Evolutionary conservation across 92 coral and sea anemone genomes (phyloP).

Genomic region (Parazoanthus atlanticus): DNA sequence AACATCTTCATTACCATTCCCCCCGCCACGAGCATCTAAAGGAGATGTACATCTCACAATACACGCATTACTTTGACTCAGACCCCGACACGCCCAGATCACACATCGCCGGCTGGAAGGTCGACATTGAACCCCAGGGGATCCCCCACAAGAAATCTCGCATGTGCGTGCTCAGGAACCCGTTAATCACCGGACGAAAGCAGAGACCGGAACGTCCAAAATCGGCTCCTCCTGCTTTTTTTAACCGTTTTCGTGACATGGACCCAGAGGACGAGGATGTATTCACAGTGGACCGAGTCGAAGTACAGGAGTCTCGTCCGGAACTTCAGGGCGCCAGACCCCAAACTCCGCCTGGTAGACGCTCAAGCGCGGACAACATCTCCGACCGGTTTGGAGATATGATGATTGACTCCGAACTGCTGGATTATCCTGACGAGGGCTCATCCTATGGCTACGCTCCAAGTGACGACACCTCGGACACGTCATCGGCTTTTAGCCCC

Average conservation of each 20-base stretch:
- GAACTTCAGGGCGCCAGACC: slow-evolving; percentile 17
- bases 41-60: slow-evolving; percentile 88
- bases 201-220: slow-evolving; percentile 73
- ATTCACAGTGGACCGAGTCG: slow-evolving; percentile 46
- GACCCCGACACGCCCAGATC: slow-evolving; percentile 72
- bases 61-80: slow-evolving; percentile 79
- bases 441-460: slow-evolving; percentile 87
- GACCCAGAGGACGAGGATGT: slow-evolving; percentile 57
- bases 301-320: slow-evolving; percentile 32
- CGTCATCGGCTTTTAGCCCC: slow-evolving; percentile 64
- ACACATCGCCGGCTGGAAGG: slow-evolving; percentile 94
- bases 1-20: slow-evolving; percentile 51
- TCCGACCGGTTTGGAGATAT: slow-evolving; percentile 58
- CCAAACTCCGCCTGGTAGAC: slow-evolving; percentile 55
- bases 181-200: slow-evolving; percentile 68
- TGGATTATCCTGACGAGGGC: slow-evolving; percentile 69
- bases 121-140: slow-evolving; percentile 82
- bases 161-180: slow-evolving; percentile 82
- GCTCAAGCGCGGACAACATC: slow-evolving; percentile 56
- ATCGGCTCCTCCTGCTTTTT: slow-evolving; percentile 78
- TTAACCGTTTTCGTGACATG: slow-evolving; percentile 35
- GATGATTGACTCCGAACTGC: slow-evolving; percentile 60
- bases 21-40: slow-evolving; percentile 64
- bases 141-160: slow-evolving; percentile 84
- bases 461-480: slow-evolving; percentile 87